These are phyloP conservation scores for Cephus pygmeus DNA, from an alignment of 2,888 invertebrate genomes.

Conservation along the genomic window DNA sequence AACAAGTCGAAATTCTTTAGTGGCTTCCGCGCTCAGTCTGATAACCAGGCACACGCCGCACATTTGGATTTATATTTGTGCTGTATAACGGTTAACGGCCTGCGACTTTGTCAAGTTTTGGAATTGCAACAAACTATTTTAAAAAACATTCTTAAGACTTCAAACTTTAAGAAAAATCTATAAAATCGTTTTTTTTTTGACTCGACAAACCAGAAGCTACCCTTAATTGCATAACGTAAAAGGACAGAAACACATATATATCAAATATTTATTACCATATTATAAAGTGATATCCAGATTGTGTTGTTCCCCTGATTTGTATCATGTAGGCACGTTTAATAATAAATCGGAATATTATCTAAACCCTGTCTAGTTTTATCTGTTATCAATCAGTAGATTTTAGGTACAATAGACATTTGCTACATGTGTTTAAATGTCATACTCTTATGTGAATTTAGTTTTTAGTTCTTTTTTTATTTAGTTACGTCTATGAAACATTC, in stretches of 20 bases:
- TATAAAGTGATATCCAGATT: constrained; percentile 57
- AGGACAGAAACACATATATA: constrained; percentile 24
- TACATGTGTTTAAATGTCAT: neutral
- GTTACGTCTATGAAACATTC: neutral
- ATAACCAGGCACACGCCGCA: neutral
- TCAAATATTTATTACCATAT: constrained; percentile 55
- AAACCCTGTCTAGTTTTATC: constrained; percentile 22
- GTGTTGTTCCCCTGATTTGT: constrained; percentile 61
- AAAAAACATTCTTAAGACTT: neutral
- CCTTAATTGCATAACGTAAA: constrained; percentile 7
- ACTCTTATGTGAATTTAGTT: too few species aligned
- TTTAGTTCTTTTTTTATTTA: too few species aligned
- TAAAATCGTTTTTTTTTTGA: neutral
- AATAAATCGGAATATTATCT: constrained; percentile 63
- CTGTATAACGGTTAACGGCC: neutral
- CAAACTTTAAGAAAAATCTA: neutral
- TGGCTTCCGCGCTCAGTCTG: too few species aligned
- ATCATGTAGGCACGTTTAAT: constrained; percentile 63
- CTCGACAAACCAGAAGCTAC: neutral
- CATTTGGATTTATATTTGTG: neutral
- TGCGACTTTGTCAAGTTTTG: neutral
- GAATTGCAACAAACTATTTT: neutral
- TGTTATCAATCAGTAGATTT: neutral
- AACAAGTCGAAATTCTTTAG: neutral
- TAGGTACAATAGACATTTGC: neutral